Base-by-base conservation (phyloP, 2,113 vertebrate genomes). In the Perca schrenkii region DNA sequence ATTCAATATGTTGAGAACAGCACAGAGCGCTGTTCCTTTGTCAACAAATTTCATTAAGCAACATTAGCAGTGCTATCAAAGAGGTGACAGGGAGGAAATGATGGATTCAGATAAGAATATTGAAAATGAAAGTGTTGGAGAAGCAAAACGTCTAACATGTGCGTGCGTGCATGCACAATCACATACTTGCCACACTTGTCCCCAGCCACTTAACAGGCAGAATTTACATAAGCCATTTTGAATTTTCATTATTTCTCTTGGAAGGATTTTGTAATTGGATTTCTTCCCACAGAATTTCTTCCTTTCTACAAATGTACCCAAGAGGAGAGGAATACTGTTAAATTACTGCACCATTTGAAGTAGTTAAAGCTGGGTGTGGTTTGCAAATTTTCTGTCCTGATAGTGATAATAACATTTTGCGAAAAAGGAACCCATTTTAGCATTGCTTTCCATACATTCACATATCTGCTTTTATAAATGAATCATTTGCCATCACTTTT, bases 31-130 rank as follows among this genome's bases (percentile, higher is more conserved):
- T 28, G 46, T 82, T 81, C 91, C 76, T 92, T 87, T 89, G 89
- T 91, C 87, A 92, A 89, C 93, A 94, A 71, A 91, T 92, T 92
- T 88, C 88, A 91, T 93, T 92, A 90, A 83, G 78, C 69, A 76
- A 89, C 87, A 93, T 94, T 92, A 94, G 89, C 72, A 28, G 60
- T 1, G 68, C 80, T 86, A 89, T 92, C 89, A 89, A 84, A 83
- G 77, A 78, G 71, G 69, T 91, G 89, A 93, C 89, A 91, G 49
- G 74, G 71, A 82, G 86, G 78, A 86, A 83, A 89, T 90, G 86
- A 92, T 91, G 83, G 84, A 87, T 92, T 92, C 86, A 91, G 92
- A 92, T 84, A 88, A 80, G 79, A 90, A 74, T 82, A 84, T 77
- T 77, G 63, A 85, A 92, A 91, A 91, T 89, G 68, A 90, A 86